Conservation (phyloP, 2,113 vertebrate genomes). For the Zonotrichia leucophrys region DNA sequence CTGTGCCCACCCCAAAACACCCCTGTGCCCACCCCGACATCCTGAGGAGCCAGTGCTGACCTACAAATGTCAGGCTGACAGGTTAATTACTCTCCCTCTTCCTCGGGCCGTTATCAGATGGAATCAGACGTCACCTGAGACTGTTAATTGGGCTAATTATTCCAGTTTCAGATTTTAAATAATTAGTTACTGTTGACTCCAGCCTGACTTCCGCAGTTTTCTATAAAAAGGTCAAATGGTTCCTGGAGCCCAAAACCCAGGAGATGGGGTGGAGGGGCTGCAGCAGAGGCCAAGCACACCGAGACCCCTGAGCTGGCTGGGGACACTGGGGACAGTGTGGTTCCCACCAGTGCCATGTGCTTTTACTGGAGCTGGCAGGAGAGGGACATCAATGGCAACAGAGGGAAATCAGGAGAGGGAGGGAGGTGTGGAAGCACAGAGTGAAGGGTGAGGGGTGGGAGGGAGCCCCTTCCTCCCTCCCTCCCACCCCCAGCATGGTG, state of each 20-base stretch:
- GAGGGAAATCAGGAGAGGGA: neutral
- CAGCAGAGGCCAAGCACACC: rapidly evolving
- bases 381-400: rapidly evolving
- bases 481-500: rapidly evolving
- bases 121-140: slow-evolving; percentile 54
- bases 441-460: neutral
- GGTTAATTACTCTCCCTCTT: slow-evolving; percentile 58
- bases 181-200: slow-evolving; percentile 59
- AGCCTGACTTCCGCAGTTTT: neutral
- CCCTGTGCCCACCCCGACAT: rapidly evolving
- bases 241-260: neutral
- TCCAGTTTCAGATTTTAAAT: slow-evolving; percentile 51
- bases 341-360: neutral
- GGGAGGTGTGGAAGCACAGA: neutral
- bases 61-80: slow-evolving; percentile 41
- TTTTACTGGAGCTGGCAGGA: neutral
- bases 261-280: neutral
- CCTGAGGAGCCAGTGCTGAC: rapidly evolving
- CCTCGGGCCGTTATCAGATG: slow-evolving; percentile 31
- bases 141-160: slow-evolving; percentile 67
- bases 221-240: neutral
- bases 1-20: too few species aligned
- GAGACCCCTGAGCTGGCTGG: rapidly evolving
- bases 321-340: neutral
- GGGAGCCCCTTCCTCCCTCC: neutral